Evolutionary conservation across 2,113 vertebrate species (phyloP).

Genomic region (Pongo pygmaeus): DNA sequence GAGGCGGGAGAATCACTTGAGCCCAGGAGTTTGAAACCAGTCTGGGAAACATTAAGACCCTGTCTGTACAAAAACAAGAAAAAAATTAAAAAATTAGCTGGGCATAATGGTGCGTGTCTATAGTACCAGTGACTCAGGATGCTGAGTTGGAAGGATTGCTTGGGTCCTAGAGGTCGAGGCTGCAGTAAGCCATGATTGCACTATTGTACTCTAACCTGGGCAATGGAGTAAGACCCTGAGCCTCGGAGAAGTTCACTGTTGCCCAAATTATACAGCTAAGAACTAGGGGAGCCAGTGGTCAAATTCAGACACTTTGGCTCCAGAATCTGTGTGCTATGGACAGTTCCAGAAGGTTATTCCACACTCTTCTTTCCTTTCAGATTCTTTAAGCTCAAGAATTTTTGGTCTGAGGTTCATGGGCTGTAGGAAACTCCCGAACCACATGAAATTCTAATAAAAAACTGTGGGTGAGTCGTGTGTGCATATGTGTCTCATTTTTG

Average conservation of each 20-base stretch:
- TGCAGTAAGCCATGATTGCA: too few relatives aligned
- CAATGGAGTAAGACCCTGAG: too few relatives aligned
- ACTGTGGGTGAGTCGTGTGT: not conserved
- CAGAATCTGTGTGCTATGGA: not conserved
- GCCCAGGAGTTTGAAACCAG: too few relatives aligned
- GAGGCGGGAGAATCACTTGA: too few relatives aligned
- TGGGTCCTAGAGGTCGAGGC: too few relatives aligned
- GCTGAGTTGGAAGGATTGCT: too few relatives aligned
- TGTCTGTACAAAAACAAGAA: too few relatives aligned
- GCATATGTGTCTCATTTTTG: not conserved
- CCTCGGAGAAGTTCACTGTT: not conserved
- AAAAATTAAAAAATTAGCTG: too few relatives aligned
- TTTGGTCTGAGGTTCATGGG: not conserved
- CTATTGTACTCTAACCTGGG: too few relatives aligned
- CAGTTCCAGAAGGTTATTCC: not conserved
- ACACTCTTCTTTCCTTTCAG: not conserved
- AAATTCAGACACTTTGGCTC: not conserved
- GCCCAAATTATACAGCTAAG: not conserved
- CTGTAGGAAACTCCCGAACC: not conserved
- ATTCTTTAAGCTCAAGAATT: slow-evolving; percentile 12
- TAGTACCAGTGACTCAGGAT: too few relatives aligned
- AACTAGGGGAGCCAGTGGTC: not conserved
- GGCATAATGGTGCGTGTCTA: too few relatives aligned
- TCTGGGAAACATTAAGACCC: too few relatives aligned
- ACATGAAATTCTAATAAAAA: not conserved